Conservation (phyloP, 1,140 invertebrate species). For the Ganaspis sp. region DNA sequence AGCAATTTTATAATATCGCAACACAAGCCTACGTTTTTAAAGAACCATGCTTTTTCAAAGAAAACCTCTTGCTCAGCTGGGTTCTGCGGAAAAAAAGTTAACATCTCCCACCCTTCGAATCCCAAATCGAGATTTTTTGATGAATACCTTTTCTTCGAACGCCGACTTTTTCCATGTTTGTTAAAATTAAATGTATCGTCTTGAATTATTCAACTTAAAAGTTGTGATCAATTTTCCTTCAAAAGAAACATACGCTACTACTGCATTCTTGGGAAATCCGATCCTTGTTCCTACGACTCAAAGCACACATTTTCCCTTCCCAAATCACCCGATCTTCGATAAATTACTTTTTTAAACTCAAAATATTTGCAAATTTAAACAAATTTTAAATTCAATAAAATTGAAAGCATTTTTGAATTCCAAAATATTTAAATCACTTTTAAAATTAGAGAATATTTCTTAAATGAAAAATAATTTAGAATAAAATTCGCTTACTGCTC, state of each 20-base stretch:
- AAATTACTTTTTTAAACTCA: neutral
- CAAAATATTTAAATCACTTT: too few species aligned
- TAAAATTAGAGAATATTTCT: too few species aligned
- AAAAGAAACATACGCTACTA: neutral
- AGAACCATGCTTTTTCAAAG: neutral
- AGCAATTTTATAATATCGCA: neutral
- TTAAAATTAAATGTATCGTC: too few species aligned
- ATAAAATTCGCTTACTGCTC: too few species aligned
- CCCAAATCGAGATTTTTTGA: neutral
- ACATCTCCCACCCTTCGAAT: neutral
- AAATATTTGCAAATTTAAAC: neutral
- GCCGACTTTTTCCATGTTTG: too few species aligned
- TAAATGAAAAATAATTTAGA: too few species aligned
- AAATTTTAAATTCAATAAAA: too few species aligned
- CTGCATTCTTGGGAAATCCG: neutral
- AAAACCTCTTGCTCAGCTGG: neutral
- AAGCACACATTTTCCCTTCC: neutral
- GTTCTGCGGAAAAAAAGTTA: conserved; percentile 21
- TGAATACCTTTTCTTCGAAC: too few species aligned
- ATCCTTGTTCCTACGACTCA: conserved; percentile 1
- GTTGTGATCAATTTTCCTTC: too few species aligned
- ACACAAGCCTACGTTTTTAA: neutral
- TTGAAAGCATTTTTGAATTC: too few species aligned
- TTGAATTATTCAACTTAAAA: too few species aligned
- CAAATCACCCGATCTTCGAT: too few species aligned